Evolutionary conservation across 2,888 invertebrate genomes (phyloP).

Genomic region (Drosophila meridiana): DNA sequence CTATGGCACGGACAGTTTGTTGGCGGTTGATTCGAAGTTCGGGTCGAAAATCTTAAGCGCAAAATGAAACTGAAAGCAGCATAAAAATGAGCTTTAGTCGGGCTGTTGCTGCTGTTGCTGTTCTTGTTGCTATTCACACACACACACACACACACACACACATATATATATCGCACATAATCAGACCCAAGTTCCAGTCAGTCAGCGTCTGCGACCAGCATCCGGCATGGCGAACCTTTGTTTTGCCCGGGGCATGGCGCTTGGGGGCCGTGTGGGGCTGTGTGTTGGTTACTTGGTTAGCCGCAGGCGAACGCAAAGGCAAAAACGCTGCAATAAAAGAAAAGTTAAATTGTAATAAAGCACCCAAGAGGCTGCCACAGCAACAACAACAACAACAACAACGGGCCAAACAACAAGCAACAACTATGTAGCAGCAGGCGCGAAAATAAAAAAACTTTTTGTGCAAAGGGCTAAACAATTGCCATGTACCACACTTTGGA

Average conservation of each 20-base stretch:
- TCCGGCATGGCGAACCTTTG: conserved; percentile 32
- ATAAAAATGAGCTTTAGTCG: conserved; percentile 52
- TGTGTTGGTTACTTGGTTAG: conserved; percentile 55
- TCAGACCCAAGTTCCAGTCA: conserved; percentile 50
- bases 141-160: conserved; percentile 6
- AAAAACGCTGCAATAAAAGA: conserved; percentile 75
- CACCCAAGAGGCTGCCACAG: conserved; percentile 59
- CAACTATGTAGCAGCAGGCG: conserved; percentile 56
- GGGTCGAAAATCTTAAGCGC: conserved; percentile 43
- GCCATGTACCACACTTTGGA: conserved; percentile 40
- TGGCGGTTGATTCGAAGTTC: conserved; percentile 16
- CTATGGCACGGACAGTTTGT: conserved; percentile 18
- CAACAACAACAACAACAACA: conserved; percentile 29
- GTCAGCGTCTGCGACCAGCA: conserved; percentile 36
- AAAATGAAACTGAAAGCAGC: conserved; percentile 51
- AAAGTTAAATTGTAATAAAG: conserved; percentile 80
- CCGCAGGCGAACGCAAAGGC: conserved; percentile 62
- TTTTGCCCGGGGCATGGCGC: conserved; percentile 23
- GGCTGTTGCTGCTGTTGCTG: conserved; percentile 8
- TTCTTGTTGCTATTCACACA: conserved; percentile 26
- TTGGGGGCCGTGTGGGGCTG: conserved; percentile 14
- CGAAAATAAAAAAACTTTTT: conserved; percentile 69
- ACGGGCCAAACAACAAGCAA: conserved; percentile 20
- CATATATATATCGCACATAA: conserved; percentile 49
- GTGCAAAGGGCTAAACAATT: conserved; percentile 66